These are phyloP conservation scores for Eira barbara DNA, from an alignment of 2,113 vertebrate species.

Conservation along the genomic window DNA sequence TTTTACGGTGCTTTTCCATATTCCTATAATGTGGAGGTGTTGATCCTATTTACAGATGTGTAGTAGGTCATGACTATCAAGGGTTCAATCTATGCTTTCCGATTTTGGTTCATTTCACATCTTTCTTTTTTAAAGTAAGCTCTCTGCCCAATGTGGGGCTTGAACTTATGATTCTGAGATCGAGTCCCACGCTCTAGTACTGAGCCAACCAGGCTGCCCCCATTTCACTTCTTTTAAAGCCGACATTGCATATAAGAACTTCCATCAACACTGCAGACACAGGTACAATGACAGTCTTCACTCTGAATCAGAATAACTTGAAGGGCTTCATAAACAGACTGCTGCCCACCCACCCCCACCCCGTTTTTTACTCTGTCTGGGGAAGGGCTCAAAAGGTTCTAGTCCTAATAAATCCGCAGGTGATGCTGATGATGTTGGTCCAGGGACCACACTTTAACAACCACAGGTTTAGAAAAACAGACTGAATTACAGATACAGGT, in stretches of 20 bases:
- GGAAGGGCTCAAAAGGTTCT: background rate
- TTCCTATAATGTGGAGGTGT: background rate
- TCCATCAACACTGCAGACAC: background rate
- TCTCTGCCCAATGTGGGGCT: background rate
- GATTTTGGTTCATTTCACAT: background rate
- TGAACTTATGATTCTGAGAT: background rate
- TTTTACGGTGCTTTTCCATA: background rate
- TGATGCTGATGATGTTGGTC: background rate
- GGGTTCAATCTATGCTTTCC: background rate
- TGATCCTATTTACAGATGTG: background rate
- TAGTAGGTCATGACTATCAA: background rate
- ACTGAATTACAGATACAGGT: background rate
- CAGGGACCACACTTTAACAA: background rate
- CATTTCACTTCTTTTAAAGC: background rate
- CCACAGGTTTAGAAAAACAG: background rate
- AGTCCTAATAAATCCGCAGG: background rate
- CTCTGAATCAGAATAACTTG: too few species aligned
- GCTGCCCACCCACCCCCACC: background rate
- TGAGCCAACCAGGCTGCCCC: background rate
- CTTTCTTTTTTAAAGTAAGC: background rate
- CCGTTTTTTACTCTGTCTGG: background rate
- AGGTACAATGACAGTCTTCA: background rate
- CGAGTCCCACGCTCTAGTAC: background rate
- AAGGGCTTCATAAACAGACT: background rate
- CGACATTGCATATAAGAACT: rapidly evolving